Conservation (phyloP, 1,140 invertebrate species). For the Zeugodacus cucurbitae region DNA sequence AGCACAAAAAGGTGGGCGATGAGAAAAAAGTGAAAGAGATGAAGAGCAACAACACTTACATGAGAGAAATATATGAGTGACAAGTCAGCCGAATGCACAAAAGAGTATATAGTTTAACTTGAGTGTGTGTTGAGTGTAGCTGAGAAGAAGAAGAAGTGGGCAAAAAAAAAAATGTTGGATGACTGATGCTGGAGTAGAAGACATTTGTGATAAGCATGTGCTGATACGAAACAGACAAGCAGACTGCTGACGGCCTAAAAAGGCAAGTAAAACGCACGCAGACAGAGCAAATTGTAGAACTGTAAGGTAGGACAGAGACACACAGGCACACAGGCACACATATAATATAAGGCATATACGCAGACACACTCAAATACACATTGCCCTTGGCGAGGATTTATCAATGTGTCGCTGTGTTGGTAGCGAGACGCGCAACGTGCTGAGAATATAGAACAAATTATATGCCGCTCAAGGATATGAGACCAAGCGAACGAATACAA, state of each 20-base stretch:
- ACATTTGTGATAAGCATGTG: conserved; percentile 2
- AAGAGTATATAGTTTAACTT: background rate
- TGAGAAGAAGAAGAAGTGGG: background rate
- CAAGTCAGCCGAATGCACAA: background rate
- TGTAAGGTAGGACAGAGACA: too few relatives aligned
- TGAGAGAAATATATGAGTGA: background rate
- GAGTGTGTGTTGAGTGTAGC: background rate
- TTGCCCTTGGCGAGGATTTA: background rate
- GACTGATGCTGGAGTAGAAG: background rate
- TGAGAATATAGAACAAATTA: background rate
- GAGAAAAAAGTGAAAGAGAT: background rate
- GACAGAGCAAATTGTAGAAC: too few relatives aligned
- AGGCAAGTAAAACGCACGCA: background rate
- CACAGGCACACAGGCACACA: too few relatives aligned
- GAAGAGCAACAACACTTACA: background rate
- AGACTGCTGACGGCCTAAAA: background rate
- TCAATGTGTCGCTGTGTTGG: background rate
- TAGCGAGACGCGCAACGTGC: background rate
- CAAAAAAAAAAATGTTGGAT: background rate
- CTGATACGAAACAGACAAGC: background rate
- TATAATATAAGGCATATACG: background rate
- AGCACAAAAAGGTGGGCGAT: background rate
- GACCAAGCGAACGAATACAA: background rate
- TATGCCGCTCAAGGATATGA: background rate
- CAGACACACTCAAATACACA: background rate